phyloP scores from a whole-genome alignment of 1,140 invertebrate genomes.

The Anoplolepis gracilipes region DNA sequence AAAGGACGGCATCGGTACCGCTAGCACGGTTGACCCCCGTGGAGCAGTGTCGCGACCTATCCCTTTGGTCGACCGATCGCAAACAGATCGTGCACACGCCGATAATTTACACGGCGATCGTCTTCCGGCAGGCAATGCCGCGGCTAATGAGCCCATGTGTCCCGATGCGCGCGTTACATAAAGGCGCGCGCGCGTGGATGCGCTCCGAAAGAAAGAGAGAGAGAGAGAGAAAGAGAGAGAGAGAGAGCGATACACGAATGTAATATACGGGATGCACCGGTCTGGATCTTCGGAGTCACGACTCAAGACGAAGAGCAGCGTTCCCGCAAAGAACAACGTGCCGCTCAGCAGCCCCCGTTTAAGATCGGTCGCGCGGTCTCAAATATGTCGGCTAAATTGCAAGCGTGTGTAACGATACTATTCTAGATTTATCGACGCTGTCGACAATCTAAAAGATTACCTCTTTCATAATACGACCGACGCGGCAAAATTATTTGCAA shows the following conservation, averaged over 20 bases:
- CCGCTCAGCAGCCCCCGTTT: too few relatives aligned
- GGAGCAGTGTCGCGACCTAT: constrained; percentile 35
- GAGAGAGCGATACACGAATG: constrained; percentile 10
- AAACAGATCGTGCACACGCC: constrained; percentile 63
- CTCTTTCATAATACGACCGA: not conserved
- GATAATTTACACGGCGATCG: constrained; percentile 74
- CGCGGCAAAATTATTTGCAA: not conserved
- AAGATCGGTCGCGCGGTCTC: constrained; percentile 17
- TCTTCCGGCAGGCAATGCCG: constrained; percentile 73
- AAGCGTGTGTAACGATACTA: constrained; percentile 22
- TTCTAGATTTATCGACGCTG: constrained; percentile 9
- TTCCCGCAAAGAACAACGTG: constrained; percentile 32
- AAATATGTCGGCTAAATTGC: constrained; percentile 41
- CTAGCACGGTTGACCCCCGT: constrained; percentile 33
- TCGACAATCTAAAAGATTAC: not conserved
- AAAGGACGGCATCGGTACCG: constrained; percentile 19
- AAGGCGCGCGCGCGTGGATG: constrained; percentile 58
- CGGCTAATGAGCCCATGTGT: constrained; percentile 71
- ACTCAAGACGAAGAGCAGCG: constrained; percentile 34
- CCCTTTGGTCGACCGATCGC: constrained; percentile 60
- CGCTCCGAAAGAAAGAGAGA: constrained; percentile 51
- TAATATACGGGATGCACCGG: not conserved
- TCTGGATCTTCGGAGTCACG: constrained; percentile 56
- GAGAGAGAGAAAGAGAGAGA: constrained; percentile 40
- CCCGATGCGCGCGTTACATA: constrained; percentile 63